A percentile compares a stretch with the other conserved stretches of the same genome.
These are phyloP conservation scores for Stenodema calcarata DNA, from an alignment of 2,888 invertebrate genomes.

Conservation along the genomic window DNA sequence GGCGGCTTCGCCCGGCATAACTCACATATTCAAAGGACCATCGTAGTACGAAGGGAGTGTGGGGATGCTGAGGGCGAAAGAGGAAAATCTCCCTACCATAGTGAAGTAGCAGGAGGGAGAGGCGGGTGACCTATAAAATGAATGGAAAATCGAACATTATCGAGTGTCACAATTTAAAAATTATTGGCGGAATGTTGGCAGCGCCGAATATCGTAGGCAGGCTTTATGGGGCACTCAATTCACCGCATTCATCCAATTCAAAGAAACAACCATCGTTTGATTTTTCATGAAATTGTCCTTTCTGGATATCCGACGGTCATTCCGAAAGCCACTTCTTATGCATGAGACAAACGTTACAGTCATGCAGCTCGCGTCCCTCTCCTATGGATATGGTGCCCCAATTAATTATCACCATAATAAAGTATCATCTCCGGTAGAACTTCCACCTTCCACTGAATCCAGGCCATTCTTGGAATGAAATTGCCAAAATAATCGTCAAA, in stretches of 20 bases:
- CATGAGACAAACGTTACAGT: too few relatives aligned
- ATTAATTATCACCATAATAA: too few relatives aligned
- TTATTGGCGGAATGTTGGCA: conserved; percentile 36
- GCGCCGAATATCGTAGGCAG: background rate
- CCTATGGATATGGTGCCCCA: too few relatives aligned
- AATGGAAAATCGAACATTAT: conserved; percentile 44
- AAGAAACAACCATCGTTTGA: background rate
- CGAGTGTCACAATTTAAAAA: conserved; percentile 34
- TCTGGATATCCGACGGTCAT: too few relatives aligned
- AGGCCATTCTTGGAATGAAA: too few relatives aligned
- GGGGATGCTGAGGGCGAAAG: background rate
- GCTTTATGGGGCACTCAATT: conserved; percentile 11
- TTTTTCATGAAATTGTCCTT: too few relatives aligned
- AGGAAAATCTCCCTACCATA: background rate
- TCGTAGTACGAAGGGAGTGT: background rate
- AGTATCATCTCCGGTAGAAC: too few relatives aligned
- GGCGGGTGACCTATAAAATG: conserved; percentile 21
- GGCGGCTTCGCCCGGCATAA: conserved; percentile 26
- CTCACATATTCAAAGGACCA: conserved; percentile 38
- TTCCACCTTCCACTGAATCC: too few relatives aligned
- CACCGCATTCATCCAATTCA: background rate
- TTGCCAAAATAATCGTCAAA: too few relatives aligned
- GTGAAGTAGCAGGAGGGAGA: background rate
- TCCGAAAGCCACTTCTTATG: too few relatives aligned
- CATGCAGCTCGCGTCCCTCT: too few relatives aligned